Evolutionary conservation across 2,797 vertebrate genomes (phyloP).

Genomic region (Paratrypauchen microcephalus): DNA sequence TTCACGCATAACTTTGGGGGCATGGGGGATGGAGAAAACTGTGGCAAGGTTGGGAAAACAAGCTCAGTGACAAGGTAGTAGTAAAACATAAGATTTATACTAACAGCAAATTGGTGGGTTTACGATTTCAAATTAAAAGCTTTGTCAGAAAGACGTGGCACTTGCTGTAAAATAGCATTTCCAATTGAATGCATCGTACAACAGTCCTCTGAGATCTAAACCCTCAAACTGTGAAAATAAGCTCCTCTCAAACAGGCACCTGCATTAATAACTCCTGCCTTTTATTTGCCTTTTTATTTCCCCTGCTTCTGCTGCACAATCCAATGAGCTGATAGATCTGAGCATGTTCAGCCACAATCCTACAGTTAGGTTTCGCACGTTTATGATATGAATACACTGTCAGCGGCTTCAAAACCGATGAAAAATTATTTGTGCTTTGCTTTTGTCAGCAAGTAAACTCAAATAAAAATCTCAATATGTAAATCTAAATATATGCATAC

Average conservation of each 20-base stretch:
- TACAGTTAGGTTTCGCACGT: not conserved
- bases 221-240: constrained; percentile 1
- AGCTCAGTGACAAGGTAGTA: not conserved
- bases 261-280: constrained; percentile 22
- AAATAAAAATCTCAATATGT: not conserved
- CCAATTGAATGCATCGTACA: constrained; percentile 1
- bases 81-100: not conserved
- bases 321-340: constrained; percentile 8
- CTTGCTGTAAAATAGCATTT: not conserved
- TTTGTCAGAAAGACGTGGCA: constrained; percentile 1
- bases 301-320: constrained; percentile 19
- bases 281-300: constrained; percentile 32
- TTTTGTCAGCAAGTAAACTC: not conserved
- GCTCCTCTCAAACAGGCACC: not conserved
- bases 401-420: not conserved
- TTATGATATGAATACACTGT: not conserved
- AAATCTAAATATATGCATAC: not conserved
- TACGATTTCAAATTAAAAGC: not conserved
- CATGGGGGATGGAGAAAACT: not conserved
- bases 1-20: not conserved
- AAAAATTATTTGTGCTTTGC: not conserved
- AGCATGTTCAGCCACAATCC: not conserved
- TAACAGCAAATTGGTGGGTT: not conserved
- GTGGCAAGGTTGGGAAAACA: not conserved
- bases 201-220: constrained; percentile 7